Evolutionary conservation across 2,113 vertebrate species (phyloP).

Genomic region (Indicator indicator): DNA sequence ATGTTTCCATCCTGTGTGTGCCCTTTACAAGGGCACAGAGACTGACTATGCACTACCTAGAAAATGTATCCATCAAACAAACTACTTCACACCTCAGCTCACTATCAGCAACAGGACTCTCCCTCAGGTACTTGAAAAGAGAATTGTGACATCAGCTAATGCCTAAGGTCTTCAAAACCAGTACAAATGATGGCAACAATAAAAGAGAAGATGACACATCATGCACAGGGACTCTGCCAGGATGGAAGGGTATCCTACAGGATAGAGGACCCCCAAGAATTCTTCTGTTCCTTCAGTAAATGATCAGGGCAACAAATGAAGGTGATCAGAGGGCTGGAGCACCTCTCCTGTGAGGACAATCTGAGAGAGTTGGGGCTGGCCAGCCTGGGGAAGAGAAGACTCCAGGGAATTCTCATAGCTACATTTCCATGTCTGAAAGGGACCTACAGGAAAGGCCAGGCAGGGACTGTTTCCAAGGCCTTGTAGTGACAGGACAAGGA

Average conservation of each 20-base stretch:
- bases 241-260: neutral
- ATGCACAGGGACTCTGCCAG: neutral
- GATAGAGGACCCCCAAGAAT: neutral
- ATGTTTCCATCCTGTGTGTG: neutral
- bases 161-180: neutral
- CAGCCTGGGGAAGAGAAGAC: no score
- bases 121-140: neutral
- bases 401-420: no score
- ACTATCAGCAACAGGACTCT: neutral
- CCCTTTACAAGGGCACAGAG: constrained; percentile 19
- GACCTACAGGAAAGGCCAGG: no score
- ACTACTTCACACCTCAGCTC: neutral
- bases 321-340: no score
- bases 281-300: neutral
- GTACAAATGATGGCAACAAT: neutral
- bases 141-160: neutral
- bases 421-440: no score
- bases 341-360: no score
- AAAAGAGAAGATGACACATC: neutral
- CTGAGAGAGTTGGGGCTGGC: no score
- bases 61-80: constrained; percentile 22
- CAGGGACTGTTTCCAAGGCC: no score
- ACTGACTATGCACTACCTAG: neutral
- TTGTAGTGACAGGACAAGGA: no score
- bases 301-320: no score